Evolutionary conservation across 2,113 vertebrate genomes (phyloP).

Genomic region (Paraplagusia blochii): DNA sequence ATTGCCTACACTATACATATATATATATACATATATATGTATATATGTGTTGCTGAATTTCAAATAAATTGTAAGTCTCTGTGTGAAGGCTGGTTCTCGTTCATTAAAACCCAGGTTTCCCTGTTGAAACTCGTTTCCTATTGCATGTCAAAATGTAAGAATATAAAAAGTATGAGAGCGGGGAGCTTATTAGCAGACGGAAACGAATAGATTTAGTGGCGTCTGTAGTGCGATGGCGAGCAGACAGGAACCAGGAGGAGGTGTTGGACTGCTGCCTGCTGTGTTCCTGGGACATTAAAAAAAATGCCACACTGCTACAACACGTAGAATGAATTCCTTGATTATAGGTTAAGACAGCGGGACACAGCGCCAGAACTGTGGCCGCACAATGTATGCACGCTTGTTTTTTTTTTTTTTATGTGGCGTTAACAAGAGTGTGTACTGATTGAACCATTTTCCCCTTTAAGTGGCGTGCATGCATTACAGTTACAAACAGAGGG

Average conservation of each 20-base stretch:
- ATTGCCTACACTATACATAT: too few relatives aligned
- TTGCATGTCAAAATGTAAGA: conserved; percentile 7
- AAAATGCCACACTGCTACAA: conserved; percentile 8
- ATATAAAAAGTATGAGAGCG: conserved; percentile 13
- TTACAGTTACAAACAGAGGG: conserved; percentile 33
- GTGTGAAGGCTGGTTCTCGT: background rate
- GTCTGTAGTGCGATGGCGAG: conserved; percentile 14
- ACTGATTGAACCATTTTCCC: conserved; percentile 35
- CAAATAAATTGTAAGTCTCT: background rate
- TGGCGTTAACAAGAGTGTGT: conserved; percentile 33
- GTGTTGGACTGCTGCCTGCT: conserved; percentile 33
- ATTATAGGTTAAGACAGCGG: conserved; percentile 50
- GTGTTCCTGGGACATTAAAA: conserved; percentile 25
- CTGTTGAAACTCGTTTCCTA: conserved; percentile 9
- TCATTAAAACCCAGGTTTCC: conserved; percentile 5
- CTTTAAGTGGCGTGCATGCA: conserved; percentile 20
- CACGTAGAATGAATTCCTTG: conserved; percentile 22
- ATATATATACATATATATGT: background rate
- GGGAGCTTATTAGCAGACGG: conserved; percentile 33
- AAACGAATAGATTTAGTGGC: conserved; percentile 11
- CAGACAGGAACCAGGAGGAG: conserved; percentile 25
- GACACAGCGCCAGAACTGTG: conserved; percentile 18
- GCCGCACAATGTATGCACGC: conserved; percentile 18
- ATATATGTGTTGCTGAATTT: background rate
- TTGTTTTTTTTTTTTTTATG: conserved; percentile 30